Evolutionary conservation across 2,888 invertebrate genomes (phyloP), one percentile per base, ranked within the genome.

Genomic region (Sinopyrophorus schimmeli): DNA sequence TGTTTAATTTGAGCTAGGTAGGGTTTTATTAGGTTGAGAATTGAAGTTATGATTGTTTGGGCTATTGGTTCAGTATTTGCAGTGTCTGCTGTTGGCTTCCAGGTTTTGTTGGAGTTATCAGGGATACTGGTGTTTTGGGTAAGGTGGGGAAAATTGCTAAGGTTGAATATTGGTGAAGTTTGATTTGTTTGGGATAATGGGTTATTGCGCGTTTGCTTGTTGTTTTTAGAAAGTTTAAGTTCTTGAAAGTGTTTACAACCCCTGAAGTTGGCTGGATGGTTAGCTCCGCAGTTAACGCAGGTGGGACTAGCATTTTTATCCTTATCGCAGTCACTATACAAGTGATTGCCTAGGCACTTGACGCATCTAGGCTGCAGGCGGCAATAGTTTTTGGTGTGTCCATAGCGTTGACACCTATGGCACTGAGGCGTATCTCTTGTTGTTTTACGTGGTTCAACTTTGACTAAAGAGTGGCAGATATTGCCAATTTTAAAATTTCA

Each of bases 401-500:
- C 28, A 16, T 14, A 24, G 4, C 14, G 14, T 26, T 37, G 37
- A 9, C 28, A 39, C 10, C 39, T 16, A 14, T 31, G 17, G 31
- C 31, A 31, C n/a, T 31, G 31, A 15, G 31, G 16, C 31, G 17
- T 16, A 9, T 31, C 10, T 31, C 31, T 17, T 9, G 31, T 9
- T 16, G 31, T 31, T 31, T n/a, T 15, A n/a, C 7, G 15, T 31
- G 16, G 31, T 31, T 31, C 31, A 5, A 31, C 16, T 10, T 31
- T 31, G 7, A 31, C 16, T 31, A 7, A 31, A 9, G 31, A 31
- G n/a, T 31, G 31, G 16, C 3, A 7, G 16, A 15, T 15, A 9
- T 31, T 16, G 31, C n/a, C 31, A 10, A 31, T 15, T 31, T 31
- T 31, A 11, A 31, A 31, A 31, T 31, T 31, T 9, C 10, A 26